These are phyloP conservation scores for Upupa epops DNA, from an alignment of 2,113 vertebrate genomes.

Conservation along the genomic window DNA sequence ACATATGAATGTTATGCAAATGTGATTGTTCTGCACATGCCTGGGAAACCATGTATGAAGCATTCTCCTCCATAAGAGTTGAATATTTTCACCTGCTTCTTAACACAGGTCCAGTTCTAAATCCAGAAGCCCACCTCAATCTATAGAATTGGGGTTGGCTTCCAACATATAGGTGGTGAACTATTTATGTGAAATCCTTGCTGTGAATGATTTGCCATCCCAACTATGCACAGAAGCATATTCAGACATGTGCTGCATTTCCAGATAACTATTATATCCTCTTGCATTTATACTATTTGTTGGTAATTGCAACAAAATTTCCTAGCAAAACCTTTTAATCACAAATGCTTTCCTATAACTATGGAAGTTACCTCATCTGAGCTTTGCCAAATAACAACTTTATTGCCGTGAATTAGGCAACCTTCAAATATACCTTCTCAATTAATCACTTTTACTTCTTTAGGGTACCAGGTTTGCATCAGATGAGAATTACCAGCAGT, in stretches of 20 bases:
- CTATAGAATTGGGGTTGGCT: neutral
- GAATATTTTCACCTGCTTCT: neutral
- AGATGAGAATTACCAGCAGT: neutral
- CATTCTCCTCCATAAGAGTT: neutral
- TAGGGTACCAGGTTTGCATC: neutral
- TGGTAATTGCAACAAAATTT: neutral
- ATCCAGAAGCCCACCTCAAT: neutral
- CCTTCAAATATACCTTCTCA: neutral
- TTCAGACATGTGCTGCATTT: neutral
- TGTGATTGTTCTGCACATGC: neutral
- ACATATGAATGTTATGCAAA: neutral
- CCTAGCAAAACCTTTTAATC: neutral
- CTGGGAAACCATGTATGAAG: neutral
- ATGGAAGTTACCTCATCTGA: neutral
- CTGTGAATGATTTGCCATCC: neutral
- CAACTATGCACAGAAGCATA: neutral
- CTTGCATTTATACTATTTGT: neutral
- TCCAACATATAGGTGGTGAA: neutral
- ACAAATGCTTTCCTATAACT: neutral
- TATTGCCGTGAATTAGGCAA: neutral
- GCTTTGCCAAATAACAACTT: neutral
- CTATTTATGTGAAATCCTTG: neutral
- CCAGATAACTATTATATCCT: neutral
- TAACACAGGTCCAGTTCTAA: neutral
- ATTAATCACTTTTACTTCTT: neutral